phyloP scores from a whole-genome alignment of 2,113 vertebrate genomes.

The Phalacrocorax pelagicus region DNA sequence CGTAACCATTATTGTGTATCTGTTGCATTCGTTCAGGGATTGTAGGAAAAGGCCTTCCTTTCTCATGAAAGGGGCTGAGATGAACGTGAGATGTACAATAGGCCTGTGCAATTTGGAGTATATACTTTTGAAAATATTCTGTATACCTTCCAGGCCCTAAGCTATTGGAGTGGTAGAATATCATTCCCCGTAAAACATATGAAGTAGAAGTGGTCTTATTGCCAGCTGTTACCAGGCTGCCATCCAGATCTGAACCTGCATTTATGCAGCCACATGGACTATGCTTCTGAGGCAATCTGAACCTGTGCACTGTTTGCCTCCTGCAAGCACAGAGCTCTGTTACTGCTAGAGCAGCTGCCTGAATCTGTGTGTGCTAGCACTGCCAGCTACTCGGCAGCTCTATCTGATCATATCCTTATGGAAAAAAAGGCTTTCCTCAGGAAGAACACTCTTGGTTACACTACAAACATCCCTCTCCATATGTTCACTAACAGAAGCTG shows the following conservation, averaged over 20 bases:
- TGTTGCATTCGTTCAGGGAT: not conserved
- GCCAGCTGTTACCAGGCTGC: not conserved
- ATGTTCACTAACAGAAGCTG: not conserved
- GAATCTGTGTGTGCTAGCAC: not conserved
- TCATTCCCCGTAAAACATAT: not conserved
- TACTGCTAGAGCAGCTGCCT: not conserved
- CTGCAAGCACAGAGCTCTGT: not conserved
- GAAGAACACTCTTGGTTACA: not conserved
- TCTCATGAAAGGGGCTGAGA: not conserved
- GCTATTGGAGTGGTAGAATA: not conserved
- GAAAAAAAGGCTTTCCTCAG: not conserved
- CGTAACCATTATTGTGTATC: rapidly evolving
- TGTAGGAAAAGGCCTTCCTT: not conserved
- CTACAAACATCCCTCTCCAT: not conserved
- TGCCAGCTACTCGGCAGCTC: not conserved
- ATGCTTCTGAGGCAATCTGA: not conserved
- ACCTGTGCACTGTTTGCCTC: not conserved
- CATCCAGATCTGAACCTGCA: not conserved
- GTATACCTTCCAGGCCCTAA: not conserved
- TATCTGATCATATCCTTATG: not conserved
- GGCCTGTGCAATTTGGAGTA: not conserved
- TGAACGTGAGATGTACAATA: not conserved
- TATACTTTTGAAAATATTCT: not conserved
- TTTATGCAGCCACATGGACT: not conserved
- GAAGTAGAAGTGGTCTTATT: not conserved